These are phyloP conservation scores for Elmis aenea DNA, from an alignment of 2,888 invertebrate genomes.

Conservation along the genomic window DNA sequence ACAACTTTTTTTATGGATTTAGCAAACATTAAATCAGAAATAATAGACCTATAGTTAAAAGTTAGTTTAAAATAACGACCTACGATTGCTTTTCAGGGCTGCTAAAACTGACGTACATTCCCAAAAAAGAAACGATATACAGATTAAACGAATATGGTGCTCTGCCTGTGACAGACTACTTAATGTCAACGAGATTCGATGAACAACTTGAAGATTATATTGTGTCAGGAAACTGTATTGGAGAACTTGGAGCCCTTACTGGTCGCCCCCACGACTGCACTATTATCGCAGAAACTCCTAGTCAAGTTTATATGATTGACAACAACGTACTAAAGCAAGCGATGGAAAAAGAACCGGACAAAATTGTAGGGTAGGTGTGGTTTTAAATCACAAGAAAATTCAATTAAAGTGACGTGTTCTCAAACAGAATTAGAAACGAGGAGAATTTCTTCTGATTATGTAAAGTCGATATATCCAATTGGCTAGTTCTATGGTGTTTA, in stretches of 20 bases:
- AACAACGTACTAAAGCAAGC: constrained; percentile 47
- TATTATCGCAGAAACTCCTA: constrained; percentile 55
- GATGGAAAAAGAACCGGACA: constrained; percentile 33
- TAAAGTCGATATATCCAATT: too few species aligned
- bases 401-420: too few species aligned
- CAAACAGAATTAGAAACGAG: too few species aligned
- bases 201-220: constrained; percentile 53
- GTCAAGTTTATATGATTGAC: constrained; percentile 50
- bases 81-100: too few species aligned
- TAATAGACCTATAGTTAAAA: too few species aligned
- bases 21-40: too few species aligned
- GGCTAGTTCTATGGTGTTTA: too few species aligned
- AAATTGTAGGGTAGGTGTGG: constrained; percentile 8
- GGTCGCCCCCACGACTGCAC: constrained; percentile 54
- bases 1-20: too few species aligned
- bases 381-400: constrained; percentile 4
- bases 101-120: constrained; percentile 24
- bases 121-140: constrained; percentile 45
- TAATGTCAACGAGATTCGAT: constrained; percentile 48
- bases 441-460: not conserved
- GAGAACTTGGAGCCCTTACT: constrained; percentile 57
- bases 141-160: constrained; percentile 48
- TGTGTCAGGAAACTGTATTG: constrained; percentile 57
- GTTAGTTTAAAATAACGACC: too few species aligned
- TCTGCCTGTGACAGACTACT: constrained; percentile 54